These are phyloP conservation scores for Pycnomerus fuliginosus DNA, from an alignment of 2,888 invertebrate species.

Conservation along the genomic window DNA sequence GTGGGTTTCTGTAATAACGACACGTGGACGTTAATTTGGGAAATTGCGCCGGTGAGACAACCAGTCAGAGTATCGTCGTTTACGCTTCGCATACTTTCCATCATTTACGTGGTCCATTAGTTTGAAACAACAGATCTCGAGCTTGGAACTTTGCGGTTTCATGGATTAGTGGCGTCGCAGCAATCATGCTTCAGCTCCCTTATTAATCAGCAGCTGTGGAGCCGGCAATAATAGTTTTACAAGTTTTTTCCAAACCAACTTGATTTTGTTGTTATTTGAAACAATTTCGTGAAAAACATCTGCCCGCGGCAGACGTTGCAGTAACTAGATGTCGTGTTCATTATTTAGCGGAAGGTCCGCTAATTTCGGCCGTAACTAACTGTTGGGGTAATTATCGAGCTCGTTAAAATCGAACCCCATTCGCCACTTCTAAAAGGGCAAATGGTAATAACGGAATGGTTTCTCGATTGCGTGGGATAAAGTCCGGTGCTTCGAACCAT, in stretches of 20 bases:
- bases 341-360: constrained; percentile 17
- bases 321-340: constrained; percentile 5
- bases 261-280: neutral
- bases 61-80: no score
- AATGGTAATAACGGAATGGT: constrained; percentile 22
- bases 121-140: constrained; percentile 34
- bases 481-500: constrained; percentile 19
- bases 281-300: no score
- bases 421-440: constrained; percentile 14
- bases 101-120: constrained; percentile 38
- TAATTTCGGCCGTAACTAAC: constrained; percentile 9
- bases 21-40: no score
- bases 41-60: no score
- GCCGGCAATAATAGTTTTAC: neutral
- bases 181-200: constrained; percentile 25
- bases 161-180: constrained; percentile 30
- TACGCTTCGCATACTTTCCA: constrained; percentile 21
- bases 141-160: constrained; percentile 34
- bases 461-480: constrained; percentile 26
- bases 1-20: no score
- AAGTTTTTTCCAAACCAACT: neutral
- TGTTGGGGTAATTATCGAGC: constrained; percentile 12
- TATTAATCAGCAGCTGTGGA: constrained; percentile 3
- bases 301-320: no score
- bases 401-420: constrained; percentile 18